phyloP scores from a whole-genome alignment of 2,113 vertebrate genomes.

The Cavia aperea region DNA sequence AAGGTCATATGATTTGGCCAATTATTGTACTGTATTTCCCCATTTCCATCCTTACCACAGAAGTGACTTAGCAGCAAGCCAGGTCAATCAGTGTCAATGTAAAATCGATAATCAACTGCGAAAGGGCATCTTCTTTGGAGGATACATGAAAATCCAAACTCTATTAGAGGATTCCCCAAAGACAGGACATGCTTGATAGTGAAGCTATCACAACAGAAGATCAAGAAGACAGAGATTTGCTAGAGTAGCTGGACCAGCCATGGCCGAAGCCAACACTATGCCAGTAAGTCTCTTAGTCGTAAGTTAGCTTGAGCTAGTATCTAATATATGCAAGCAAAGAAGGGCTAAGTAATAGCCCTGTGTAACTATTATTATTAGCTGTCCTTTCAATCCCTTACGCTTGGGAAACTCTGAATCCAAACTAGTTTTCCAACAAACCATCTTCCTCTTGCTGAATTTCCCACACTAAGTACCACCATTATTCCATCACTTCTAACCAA shows the following conservation, averaged over 20 bases:
- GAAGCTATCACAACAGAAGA: neutral
- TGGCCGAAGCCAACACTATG: neutral
- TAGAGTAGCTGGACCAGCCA: neutral
- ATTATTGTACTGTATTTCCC: neutral
- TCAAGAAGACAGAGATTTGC: neutral
- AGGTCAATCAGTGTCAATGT: neutral
- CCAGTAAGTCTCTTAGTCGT: neutral
- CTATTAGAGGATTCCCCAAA: neutral
- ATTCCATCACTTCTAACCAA: neutral
- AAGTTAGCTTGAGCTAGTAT: neutral
- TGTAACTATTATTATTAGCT: neutral
- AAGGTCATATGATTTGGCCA: neutral
- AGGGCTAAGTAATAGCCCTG: neutral
- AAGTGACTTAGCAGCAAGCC: neutral
- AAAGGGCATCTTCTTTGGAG: neutral
- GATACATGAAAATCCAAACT: neutral
- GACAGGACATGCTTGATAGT: neutral
- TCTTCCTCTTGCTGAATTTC: neutral
- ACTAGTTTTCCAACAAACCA: neutral
- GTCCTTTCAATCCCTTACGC: neutral
- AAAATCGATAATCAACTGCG: neutral
- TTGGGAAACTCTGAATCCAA: neutral
- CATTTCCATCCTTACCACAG: neutral
- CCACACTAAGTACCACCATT: neutral
- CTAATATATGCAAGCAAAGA: neutral